Conservation (phyloP, 2,113 vertebrate species). For the Xerus inauris region DNA sequence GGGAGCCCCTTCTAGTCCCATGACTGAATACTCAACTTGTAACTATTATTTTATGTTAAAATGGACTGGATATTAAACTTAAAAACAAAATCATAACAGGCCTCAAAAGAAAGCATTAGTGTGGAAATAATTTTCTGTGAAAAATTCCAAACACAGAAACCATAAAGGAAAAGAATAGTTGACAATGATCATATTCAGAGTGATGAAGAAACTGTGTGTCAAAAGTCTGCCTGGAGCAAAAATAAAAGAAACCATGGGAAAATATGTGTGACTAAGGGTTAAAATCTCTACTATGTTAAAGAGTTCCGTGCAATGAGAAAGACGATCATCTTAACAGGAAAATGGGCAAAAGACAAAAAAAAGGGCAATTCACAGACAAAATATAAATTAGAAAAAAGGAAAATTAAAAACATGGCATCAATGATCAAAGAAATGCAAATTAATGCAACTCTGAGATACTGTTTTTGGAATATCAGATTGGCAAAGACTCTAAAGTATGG, state of each 20-base stretch:
- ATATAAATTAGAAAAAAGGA: background rate
- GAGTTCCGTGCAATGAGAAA: background rate
- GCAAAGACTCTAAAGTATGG: background rate
- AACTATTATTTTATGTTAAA: background rate
- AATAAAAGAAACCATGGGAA: background rate
- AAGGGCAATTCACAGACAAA: background rate
- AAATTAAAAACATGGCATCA: constrained; percentile 49
- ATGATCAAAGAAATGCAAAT: constrained; percentile 57
- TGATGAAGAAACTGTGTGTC: background rate
- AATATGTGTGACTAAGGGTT: background rate
- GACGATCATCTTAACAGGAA: background rate
- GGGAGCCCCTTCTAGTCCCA: background rate
- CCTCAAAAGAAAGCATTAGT: background rate
- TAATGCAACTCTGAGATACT: background rate
- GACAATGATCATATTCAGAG: background rate
- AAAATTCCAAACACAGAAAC: constrained; percentile 29
- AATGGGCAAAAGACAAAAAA: background rate
- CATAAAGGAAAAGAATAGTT: background rate
- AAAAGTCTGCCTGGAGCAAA: background rate
- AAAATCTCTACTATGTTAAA: background rate
- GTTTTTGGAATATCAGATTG: constrained; percentile 5
- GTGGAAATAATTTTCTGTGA: background rate
- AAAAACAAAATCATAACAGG: constrained; percentile 26
- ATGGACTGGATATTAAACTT: background rate
- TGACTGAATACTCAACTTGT: background rate